Conservation (phyloP, 23 tunicate genomes). For the Styela clava region DNA sequence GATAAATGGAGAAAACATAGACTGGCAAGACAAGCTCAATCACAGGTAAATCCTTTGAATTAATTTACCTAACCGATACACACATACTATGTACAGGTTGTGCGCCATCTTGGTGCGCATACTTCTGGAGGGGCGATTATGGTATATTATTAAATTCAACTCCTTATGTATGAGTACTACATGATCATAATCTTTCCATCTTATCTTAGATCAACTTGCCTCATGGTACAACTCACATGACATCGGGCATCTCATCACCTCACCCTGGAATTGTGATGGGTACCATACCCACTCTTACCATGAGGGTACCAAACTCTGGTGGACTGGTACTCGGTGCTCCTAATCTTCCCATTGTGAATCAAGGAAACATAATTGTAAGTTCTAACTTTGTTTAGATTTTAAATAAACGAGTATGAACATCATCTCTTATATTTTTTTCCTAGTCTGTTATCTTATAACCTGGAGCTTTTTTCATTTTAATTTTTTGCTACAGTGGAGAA, state of each 20-base stretch:
- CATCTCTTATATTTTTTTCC: background rate
- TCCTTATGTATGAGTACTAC: too few relatives aligned
- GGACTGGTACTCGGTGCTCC: background rate
- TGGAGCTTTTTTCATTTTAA: too few relatives aligned
- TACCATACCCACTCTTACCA: constrained; percentile 14
- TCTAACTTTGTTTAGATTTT: background rate
- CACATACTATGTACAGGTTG: too few relatives aligned
- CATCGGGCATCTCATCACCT: background rate
- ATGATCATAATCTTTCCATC: too few relatives aligned
- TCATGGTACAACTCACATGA: background rate
- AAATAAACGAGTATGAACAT: background rate
- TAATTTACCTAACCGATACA: too few relatives aligned
- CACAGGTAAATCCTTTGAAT: constrained; percentile 16
- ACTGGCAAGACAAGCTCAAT: constrained; percentile 25
- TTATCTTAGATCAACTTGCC: background rate
- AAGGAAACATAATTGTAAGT: background rate
- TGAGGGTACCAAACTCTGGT: constrained; percentile 13
- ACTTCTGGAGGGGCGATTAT: too few relatives aligned
- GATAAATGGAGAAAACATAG: constrained; percentile 61
- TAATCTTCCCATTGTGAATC: background rate
- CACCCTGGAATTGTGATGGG: constrained; percentile 32
- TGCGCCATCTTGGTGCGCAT: too few relatives aligned
- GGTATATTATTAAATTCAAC: too few relatives aligned
- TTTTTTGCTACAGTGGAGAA: too few relatives aligned
- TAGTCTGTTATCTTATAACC: too few relatives aligned